A percentile compares a stretch with the other conserved stretches of the same genome.
Evolutionary conservation across 2,113 vertebrate species (phyloP).

Genomic region (Saimiri boliviensis): DNA sequence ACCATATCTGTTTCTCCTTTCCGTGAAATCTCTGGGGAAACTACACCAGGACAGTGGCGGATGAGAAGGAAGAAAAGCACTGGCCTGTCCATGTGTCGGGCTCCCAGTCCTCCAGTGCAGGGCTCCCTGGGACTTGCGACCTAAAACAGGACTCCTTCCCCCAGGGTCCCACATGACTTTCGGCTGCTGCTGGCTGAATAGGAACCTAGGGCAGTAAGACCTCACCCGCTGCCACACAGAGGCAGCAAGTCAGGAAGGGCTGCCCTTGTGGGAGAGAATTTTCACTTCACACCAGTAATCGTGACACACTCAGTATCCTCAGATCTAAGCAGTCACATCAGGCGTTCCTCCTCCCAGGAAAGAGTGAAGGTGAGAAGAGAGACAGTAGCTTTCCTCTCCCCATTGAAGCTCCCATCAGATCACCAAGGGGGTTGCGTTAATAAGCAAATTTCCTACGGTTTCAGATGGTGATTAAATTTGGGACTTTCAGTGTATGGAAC

Average conservation of each 20-base stretch:
- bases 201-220: not conserved
- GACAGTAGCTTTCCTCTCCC: not conserved
- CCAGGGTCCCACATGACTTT: not conserved
- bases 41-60: not conserved
- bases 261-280: not conserved
- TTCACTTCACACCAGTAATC: too few species aligned
- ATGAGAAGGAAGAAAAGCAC: not conserved
- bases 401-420: not conserved
- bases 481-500: not conserved
- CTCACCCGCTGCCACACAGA: not conserved
- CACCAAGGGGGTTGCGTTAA: not conserved
- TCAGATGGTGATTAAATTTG: not conserved
- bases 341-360: not conserved
- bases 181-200: not conserved
- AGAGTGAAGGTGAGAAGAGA: not conserved
- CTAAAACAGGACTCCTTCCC: not conserved
- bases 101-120: not conserved
- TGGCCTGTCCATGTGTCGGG: rapidly evolving
- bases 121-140: not conserved
- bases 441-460: not conserved
- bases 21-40: slow-evolving; percentile 4
- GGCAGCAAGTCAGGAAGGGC: not conserved
- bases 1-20: not conserved
- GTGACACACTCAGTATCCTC: not conserved
- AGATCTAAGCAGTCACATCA: not conserved